These are phyloP conservation scores for Microtus pennsylvanicus DNA, from an alignment of 2,113 vertebrate genomes.

Conservation along the genomic window DNA sequence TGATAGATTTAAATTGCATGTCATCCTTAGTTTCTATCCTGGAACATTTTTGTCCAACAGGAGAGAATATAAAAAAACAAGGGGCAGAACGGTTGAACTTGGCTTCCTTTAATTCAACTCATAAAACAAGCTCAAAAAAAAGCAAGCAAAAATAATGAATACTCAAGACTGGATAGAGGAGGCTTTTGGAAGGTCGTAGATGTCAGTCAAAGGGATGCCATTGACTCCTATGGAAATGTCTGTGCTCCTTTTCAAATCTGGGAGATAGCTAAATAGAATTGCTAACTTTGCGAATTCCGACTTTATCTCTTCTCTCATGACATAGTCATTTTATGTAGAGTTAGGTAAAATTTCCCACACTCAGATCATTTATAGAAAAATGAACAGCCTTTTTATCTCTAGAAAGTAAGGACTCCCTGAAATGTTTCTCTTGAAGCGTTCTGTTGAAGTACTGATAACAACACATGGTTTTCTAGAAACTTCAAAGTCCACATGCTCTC, in stretches of 20 bases:
- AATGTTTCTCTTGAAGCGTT: neutral
- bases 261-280: neutral
- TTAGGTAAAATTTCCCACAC: conserved; percentile 33
- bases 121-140: neutral
- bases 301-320: neutral
- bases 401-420: neutral
- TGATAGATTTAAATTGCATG: neutral
- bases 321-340: neutral
- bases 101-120: neutral
- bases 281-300: neutral
- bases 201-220: neutral
- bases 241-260: neutral
- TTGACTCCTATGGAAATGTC: neutral
- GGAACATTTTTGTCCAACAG: neutral
- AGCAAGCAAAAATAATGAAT: neutral
- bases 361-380: neutral
- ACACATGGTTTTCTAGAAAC: conserved; percentile 9
- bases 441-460: neutral
- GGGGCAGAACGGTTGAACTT: neutral
- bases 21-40: neutral
- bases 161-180: neutral
- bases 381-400: neutral
- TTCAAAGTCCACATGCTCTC: neutral
- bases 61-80: neutral
- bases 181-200: neutral